Percentiles rank a stretch among this genome's conserved stretches.
Conservation (phyloP, 2,113 vertebrate species). For the Catharus fuscescens region DNA sequence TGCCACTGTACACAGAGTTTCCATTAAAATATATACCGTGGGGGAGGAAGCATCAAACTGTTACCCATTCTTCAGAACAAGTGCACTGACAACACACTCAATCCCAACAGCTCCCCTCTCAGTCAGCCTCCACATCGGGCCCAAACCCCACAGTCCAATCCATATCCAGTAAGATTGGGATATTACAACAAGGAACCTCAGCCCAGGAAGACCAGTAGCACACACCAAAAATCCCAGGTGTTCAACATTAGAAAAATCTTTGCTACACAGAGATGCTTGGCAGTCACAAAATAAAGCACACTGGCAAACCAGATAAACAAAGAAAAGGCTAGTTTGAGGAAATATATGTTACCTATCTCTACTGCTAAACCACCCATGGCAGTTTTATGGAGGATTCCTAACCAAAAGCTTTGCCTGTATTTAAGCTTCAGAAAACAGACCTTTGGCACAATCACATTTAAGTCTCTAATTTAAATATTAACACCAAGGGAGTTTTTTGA, state of each 20-base stretch:
- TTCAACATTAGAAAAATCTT: neutral
- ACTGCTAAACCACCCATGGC: neutral
- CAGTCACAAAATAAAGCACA: neutral
- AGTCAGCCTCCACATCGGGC: accelerated
- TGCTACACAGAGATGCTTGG: neutral
- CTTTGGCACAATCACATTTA: neutral
- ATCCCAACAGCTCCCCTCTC: neutral
- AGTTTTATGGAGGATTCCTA: neutral
- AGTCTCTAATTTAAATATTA: neutral
- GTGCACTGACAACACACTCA: neutral
- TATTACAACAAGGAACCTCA: neutral
- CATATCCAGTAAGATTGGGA: neutral
- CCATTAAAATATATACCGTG: neutral
- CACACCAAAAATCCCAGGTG: neutral
- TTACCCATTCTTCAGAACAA: neutral
- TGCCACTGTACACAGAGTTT: neutral
- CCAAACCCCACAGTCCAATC: neutral
- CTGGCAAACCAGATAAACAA: neutral
- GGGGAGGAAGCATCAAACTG: neutral
- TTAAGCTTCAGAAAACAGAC: neutral
- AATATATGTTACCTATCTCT: neutral
- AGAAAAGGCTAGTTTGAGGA: neutral
- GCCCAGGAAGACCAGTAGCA: neutral
- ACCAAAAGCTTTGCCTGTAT: neutral
- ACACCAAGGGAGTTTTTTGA: neutral